Evolutionary conservation across 2,113 vertebrate species (phyloP), one percentile per base, ranked within the genome.

Genomic region (Bubalus kerabau): DNA sequence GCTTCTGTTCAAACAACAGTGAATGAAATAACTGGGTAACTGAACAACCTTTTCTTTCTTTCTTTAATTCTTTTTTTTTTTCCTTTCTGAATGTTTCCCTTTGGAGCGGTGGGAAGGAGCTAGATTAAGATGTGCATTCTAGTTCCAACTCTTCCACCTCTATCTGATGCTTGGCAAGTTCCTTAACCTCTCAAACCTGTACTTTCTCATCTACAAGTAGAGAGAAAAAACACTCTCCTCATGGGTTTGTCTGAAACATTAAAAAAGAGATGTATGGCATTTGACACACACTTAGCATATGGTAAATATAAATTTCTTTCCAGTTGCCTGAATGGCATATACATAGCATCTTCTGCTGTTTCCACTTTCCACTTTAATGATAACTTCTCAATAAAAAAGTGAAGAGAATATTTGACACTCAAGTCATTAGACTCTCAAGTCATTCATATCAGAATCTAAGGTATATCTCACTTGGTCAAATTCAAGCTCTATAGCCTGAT

Each of bases 1-100:
- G 43, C 86, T 94, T 94, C 92, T 94, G 78, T 89, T 89, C 85
- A 92, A 62, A 92, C 54, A 94, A 56, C 28, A 90, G 19, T 76
- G 64, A 90, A 76, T 85, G 88, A 96, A 96, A 48, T 89, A 91
- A 64, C 19, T 71, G 60, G 7, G 9, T 88, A 48, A 46, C 17
- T 82, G 13, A 56, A 48, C 40, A 87, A 36, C 4, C 1, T 93
- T 64, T 26, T 59, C 9, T 78, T 7, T 48, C 24, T 83, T n/a
- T 12, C 32, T 94, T 21, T 7, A 71, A 40, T 23, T 36, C n/a
- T 71, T 71, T 28, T 26, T 32, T 40, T 71, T 71, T 36, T 32
- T n/a, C 5, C 6, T 40, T 17, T 40, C 7, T 54, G 50, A 26
- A 7, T 59, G 23, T 90, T 46, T 91, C 21, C 30, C 48, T 46